phyloP scores from a whole-genome alignment of 2,797 vertebrate species.

The Menidia menidia region DNA sequence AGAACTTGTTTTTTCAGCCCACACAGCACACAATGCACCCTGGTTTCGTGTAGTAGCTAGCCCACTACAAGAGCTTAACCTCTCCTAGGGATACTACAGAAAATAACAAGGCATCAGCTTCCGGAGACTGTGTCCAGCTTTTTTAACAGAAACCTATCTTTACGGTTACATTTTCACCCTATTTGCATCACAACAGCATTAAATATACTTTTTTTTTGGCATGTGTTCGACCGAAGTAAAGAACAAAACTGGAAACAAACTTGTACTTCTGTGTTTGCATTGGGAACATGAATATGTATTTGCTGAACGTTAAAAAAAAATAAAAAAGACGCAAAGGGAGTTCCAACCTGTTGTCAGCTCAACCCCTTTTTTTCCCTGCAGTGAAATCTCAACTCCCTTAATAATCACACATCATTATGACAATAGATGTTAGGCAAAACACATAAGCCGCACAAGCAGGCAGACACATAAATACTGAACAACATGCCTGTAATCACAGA shows the following conservation, averaged over 20 bases:
- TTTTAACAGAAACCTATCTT: slow-evolving; percentile 37
- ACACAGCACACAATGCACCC: slow-evolving; percentile 62
- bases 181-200: slow-evolving; percentile 28
- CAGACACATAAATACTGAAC: slow-evolving; percentile 52
- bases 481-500: slow-evolving; percentile 32
- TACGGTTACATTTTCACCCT: slow-evolving; percentile 18
- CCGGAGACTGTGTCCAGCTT: slow-evolving; percentile 52
- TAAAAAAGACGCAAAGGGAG: slow-evolving; percentile 72
- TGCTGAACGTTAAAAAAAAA: slow-evolving; percentile 57
- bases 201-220: slow-evolving; percentile 30
- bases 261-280: slow-evolving; percentile 63
- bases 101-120: slow-evolving; percentile 68
- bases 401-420: slow-evolving; percentile 78
- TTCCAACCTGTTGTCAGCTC: slow-evolving; percentile 75
- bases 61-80: slow-evolving; percentile 67
- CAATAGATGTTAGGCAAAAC: slow-evolving; percentile 77
- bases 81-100: slow-evolving; percentile 61
- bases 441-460: slow-evolving; percentile 58
- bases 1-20: slow-evolving; percentile 65
- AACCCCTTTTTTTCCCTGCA: slow-evolving; percentile 73
- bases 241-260: slow-evolving; percentile 65
- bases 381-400: slow-evolving; percentile 75
- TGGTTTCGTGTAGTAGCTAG: slow-evolving; percentile 69
- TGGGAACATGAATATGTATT: slow-evolving; percentile 77
- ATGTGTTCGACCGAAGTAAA: slow-evolving; percentile 69